phyloP scores from a whole-genome alignment of 2,797 vertebrate species.

The Uromys caudimaculatus region DNA sequence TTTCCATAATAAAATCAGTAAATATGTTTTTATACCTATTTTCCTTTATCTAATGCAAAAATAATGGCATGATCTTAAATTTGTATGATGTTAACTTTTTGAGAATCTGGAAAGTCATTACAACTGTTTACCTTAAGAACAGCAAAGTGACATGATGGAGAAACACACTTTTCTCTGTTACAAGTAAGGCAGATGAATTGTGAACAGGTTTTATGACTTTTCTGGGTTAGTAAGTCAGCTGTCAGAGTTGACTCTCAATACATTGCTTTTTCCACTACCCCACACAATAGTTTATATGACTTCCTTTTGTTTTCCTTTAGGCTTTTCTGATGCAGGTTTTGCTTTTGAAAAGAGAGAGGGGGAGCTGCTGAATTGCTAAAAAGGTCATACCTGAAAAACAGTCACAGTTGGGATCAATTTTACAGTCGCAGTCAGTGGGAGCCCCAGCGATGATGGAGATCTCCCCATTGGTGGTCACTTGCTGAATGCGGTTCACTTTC shows the following conservation, averaged over 20 bases:
- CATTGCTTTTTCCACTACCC: conserved; percentile 32
- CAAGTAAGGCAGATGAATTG: background rate
- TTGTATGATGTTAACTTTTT: conserved; percentile 30
- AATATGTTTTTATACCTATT: conserved; percentile 2
- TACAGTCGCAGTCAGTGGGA: conserved; percentile 97
- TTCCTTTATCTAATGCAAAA: conserved; percentile 58
- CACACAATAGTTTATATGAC: conserved; percentile 12
- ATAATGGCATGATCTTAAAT: conserved; percentile 35
- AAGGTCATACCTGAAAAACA: conserved; percentile 95
- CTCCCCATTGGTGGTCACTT: conserved; percentile 97
- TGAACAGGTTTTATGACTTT: conserved; percentile 11
- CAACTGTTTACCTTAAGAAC: conserved; percentile 23
- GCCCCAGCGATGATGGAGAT: conserved; percentile 96
- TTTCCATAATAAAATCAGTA: conserved; percentile 40
- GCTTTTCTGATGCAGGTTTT: conserved; percentile 41
- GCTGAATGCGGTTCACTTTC: conserved; percentile 98
- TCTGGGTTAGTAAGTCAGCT: background rate
- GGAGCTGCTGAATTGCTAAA: conserved; percentile 70
- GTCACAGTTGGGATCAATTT: conserved; percentile 98
- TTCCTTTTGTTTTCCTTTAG: conserved; percentile 58
- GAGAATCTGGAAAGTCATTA: conserved; percentile 15
- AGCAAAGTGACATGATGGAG: conserved; percentile 42
- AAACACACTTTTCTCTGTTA: background rate
- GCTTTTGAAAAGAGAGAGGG: conserved; percentile 72
- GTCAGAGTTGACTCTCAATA: background rate